Evolutionary conservation across 2,113 vertebrate genomes (phyloP), one percentile per base, ranked within the genome.

Genomic region (Sturnira hondurensis): DNA sequence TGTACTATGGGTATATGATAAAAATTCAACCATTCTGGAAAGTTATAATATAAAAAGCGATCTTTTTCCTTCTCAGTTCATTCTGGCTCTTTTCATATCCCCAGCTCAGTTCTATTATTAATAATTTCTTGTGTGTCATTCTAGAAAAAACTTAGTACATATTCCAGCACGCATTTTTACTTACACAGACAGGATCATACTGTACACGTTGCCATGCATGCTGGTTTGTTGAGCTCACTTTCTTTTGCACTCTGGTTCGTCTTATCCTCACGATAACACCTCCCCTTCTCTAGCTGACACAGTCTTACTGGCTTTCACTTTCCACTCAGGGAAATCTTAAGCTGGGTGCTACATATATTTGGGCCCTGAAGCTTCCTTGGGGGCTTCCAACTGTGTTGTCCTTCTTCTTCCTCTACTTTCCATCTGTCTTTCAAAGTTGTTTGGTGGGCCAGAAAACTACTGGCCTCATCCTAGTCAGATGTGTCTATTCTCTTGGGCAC

Each of bases 181-280:
- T 93, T 88, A 91, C 6, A 38, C 22, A 70, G 54, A 45, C 47
- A 74, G 31, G 89, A 19, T 82, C 41, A 45, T 52, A 77, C 58
- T 56, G 22, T 58, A 36, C 14, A 81, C 17, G 8, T 77, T 81
- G 67, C 47, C 87, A 56, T 56, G 17, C 3, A 26, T 54, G 19
- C 56, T 41, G 15, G 10, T 92, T 89, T 74, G 61, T 12, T 31
- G 12, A 77, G 17, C 61, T 86, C 17, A 9, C 76, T 52, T 52
- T 45, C 80, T 86, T 93, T 78, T 74, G 77, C 61, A 84, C 68
- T 85, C 78, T 93, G 91, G 47, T 77, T 85, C 47, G 26, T 89
- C 58, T 81, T 17, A 76, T 36, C 17, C 36, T 86, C 45, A 54
- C 41, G 28, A 56, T 71, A 73, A 70, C 6, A 7, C 67, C 19